Conservation (phyloP, 2,113 vertebrate species). For the Argyrosomus japonicus region DNA sequence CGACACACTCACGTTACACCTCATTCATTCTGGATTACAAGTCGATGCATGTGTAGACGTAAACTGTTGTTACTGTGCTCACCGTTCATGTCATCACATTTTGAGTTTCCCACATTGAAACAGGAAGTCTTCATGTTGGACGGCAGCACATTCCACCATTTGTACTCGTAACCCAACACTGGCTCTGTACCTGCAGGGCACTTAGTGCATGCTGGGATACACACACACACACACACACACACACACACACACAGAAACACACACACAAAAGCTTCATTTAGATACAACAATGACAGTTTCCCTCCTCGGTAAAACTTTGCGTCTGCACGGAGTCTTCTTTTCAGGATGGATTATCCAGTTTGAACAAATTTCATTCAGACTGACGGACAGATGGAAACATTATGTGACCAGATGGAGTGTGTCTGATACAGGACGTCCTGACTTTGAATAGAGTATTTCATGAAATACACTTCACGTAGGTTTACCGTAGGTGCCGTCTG, state of each 20-base stretch:
- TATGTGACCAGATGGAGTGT: background rate
- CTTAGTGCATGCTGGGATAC: constrained; percentile 85
- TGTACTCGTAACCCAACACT: constrained; percentile 93
- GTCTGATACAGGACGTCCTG: background rate
- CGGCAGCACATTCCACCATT: constrained; percentile 98
- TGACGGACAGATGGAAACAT: background rate
- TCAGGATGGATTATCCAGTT: constrained; percentile 3
- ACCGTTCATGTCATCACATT: constrained; percentile 98
- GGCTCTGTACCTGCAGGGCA: constrained; percentile 97
- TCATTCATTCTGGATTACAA: background rate
- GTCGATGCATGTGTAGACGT: background rate
- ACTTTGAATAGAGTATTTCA: background rate
- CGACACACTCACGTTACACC: background rate
- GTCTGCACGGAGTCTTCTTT: constrained; percentile 21
- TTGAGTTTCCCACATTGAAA: constrained; percentile 96
- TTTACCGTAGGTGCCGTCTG: constrained; percentile 91
- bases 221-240: constrained; percentile 38
- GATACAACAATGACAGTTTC: constrained; percentile 1
- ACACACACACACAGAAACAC: constrained; percentile 33
- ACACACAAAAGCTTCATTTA: constrained; percentile 26
- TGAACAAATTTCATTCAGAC: background rate
- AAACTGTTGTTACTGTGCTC: constrained; percentile 63
- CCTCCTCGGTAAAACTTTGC: background rate
- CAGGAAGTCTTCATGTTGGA: constrained; percentile 97
- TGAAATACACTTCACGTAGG: background rate